A percentile compares a stretch with the other conserved stretches of the same genome.
Evolutionary conservation across 2,113 vertebrate species (phyloP).

Genomic region (Amia ocellicauda): DNA sequence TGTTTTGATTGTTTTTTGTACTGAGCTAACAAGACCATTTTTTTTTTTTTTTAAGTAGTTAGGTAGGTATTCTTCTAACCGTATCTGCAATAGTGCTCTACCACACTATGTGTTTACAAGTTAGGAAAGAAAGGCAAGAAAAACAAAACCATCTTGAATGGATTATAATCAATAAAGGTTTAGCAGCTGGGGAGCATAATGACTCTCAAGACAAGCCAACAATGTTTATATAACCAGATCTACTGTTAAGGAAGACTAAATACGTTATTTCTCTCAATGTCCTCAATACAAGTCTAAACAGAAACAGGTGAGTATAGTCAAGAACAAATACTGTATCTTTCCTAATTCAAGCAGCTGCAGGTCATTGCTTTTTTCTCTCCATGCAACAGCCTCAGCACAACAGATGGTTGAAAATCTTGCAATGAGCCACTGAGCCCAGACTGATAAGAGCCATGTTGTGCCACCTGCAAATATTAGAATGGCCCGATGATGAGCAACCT

Average conservation of each 20-base stretch:
- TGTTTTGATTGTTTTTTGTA: too few relatives aligned
- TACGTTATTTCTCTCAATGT: not conserved
- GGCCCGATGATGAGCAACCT: not conserved
- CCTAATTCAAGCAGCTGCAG: not conserved
- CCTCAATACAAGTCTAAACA: not conserved
- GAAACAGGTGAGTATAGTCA: not conserved
- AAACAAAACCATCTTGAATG: too few relatives aligned
- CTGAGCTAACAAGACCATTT: too few relatives aligned
- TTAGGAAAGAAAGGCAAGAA: too few relatives aligned
- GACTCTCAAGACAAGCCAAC: not conserved
- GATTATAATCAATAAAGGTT: too few relatives aligned
- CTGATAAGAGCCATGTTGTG: constrained; percentile 11
- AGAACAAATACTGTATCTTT: not conserved
- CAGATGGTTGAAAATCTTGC: constrained; percentile 30
- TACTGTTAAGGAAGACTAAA: not conserved
- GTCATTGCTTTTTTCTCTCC: accelerated
- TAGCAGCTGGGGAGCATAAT: too few relatives aligned
- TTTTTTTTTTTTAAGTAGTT: too few relatives aligned
- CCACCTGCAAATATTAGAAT: not conserved
- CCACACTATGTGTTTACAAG: too few relatives aligned
- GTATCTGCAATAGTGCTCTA: too few relatives aligned
- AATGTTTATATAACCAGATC: not conserved
- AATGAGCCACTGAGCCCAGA: not conserved
- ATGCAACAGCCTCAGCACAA: constrained; percentile 10
- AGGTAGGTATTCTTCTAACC: too few relatives aligned